Conservation (phyloP, 2,888 invertebrate genomes). For the Drosophila testacea region DNA sequence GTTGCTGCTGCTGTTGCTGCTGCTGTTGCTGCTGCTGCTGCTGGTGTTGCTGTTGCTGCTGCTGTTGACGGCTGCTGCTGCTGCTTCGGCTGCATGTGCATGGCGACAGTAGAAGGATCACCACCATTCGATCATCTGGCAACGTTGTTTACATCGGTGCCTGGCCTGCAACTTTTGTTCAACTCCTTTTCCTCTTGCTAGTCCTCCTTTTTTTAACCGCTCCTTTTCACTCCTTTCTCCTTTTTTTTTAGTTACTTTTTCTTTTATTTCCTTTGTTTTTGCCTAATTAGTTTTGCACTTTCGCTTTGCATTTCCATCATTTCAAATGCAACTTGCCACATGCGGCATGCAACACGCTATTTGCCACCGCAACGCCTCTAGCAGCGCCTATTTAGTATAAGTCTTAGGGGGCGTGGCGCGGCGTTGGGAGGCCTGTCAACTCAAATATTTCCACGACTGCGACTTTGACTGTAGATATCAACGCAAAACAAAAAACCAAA, state of each 20-base stretch:
- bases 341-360: conserved; percentile 26
- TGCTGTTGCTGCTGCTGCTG: conserved; percentile 31
- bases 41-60: conserved; percentile 29
- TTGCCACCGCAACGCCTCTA: conserved; percentile 1
- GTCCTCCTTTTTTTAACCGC: neutral
- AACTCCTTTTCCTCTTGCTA: neutral
- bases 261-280: conserved; percentile 2
- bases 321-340: conserved; percentile 25
- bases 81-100: conserved; percentile 78
- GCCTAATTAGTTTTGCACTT: conserved; percentile 55
- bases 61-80: conserved; percentile 56
- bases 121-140: conserved; percentile 86
- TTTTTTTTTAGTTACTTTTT: neutral
- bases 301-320: conserved; percentile 50
- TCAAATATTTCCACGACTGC: neutral
- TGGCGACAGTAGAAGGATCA: conserved; percentile 85
- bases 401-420: neutral
- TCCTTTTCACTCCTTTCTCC: neutral
- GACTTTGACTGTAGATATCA: conserved; percentile 5
- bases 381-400: neutral
- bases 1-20: conserved; percentile 37
- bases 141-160: conserved; percentile 63
- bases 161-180: conserved; percentile 10
- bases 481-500: neutral
- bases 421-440: neutral